A percentile compares a stretch with the other conserved stretches of the same genome.
phyloP scores from a whole-genome alignment of 2,113 vertebrate genomes.

The Sturnira hondurensis region DNA sequence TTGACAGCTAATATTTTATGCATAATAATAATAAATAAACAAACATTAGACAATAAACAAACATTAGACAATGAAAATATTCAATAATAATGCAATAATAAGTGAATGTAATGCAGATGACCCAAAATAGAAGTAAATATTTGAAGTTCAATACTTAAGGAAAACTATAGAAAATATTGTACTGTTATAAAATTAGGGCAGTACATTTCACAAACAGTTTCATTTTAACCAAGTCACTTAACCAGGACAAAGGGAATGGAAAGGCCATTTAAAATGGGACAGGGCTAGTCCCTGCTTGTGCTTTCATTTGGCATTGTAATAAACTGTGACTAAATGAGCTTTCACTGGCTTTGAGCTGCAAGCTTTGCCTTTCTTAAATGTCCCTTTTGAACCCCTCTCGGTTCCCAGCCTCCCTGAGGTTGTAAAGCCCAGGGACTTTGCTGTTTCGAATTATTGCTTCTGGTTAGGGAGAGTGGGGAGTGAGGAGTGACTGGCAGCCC shows the following conservation, averaged over 20 bases:
- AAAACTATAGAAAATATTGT: background rate
- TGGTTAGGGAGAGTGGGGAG: background rate
- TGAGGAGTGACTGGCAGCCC: background rate
- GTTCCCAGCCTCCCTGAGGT: background rate
- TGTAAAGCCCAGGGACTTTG: background rate
- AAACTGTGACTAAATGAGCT: conserved; percentile 29
- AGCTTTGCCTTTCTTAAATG: conserved; percentile 21
- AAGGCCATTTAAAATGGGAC: conserved; percentile 28
- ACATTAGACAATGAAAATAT: background rate
- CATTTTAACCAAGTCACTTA: conserved; percentile 4
- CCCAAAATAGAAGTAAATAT: background rate
- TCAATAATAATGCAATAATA: background rate
- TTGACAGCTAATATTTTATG: background rate
- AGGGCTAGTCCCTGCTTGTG: background rate
- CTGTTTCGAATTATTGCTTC: background rate
- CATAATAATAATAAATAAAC: background rate
- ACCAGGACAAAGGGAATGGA: conserved; percentile 12
- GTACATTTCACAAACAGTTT: background rate
- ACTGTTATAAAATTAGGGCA: background rate
- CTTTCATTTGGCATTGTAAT: conserved; percentile 42
- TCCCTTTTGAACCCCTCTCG: background rate
- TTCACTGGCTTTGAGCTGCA: conserved; percentile 15
- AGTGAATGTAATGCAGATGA: background rate
- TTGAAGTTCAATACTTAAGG: background rate
- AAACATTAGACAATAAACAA: background rate